Percentiles rank a stretch among this genome's conserved stretches.
phyloP scores from a whole-genome alignment of 2,888 invertebrate species.

The Heliconius aoede region DNA sequence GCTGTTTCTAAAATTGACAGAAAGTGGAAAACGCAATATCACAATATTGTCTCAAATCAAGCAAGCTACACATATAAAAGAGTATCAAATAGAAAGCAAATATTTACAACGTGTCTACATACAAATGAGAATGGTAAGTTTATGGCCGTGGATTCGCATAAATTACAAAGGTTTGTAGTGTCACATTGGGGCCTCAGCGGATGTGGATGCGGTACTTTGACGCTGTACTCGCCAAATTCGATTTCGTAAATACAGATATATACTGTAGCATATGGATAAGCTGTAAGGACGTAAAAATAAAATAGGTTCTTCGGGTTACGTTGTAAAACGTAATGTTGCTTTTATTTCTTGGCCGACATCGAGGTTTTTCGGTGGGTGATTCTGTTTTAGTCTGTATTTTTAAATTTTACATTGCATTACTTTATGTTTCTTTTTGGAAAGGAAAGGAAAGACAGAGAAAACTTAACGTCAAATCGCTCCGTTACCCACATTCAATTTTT shows the following conservation, averaged over 20 bases:
- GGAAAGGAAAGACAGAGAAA: too few species aligned
- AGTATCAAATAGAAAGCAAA: neutral
- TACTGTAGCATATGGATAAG: neutral
- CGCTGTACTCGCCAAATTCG: conserved; percentile 2
- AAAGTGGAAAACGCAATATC: neutral
- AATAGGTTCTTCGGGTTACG: neutral
- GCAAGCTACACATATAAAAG: neutral
- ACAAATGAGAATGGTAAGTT: conserved; percentile 11
- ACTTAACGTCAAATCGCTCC: too few species aligned
- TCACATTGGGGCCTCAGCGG: conserved; percentile 10
- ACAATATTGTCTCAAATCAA: neutral
- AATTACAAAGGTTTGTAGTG: conserved; percentile 3
- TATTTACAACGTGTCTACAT: neutral
- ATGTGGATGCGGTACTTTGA: neutral
- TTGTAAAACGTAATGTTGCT: conserved; percentile 4
- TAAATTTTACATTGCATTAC: too few species aligned
- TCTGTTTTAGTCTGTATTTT: too few species aligned
- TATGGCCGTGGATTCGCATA: conserved; percentile 20
- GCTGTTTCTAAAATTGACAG: too few species aligned
- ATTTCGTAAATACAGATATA: conserved; percentile 13
- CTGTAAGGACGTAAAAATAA: neutral
- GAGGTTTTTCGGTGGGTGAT: neutral
- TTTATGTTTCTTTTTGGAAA: too few species aligned
- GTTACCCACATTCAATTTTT: too few species aligned
- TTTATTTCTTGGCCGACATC: neutral